Base-by-base conservation (phyloP, 2,113 vertebrate species). In the Psophia crepitans region DNA sequence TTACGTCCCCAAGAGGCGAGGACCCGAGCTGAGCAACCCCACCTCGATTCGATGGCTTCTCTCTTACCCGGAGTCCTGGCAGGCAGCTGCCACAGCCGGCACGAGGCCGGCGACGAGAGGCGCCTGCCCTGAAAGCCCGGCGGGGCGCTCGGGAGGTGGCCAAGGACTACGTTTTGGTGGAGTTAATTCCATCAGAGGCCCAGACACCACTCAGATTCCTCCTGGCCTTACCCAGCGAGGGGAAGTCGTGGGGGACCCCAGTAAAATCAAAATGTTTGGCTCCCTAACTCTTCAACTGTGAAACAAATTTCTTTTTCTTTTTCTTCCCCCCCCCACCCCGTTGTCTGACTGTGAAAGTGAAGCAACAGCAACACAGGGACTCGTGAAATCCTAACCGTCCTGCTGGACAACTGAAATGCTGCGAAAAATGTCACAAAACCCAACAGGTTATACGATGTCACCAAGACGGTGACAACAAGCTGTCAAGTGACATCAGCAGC, bases 1-100 rank as follows among this genome's bases (percentile, higher is more conserved):
- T 22, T 1, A 0, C 15, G 8, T 3, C 24, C 30, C 51, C 48
- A 1, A 1, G 30, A n/a, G 48, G 41, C 2, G 1, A n/a, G 49
- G 51, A 6, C 46, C 27, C 8, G 54, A 44, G 48, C 37, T 6
- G 28, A 51, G 78, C 64, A 14, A 8, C 15, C 33, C 58, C 60
- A 9, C 49, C 49, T 17, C 24, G 1, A 39, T 1, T 28, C 5
- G 0, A 26, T 1, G 14, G 15, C 28, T 44, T 3, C 5, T 22
- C 64, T 65, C 51, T 23, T 5, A 28, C 14, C 27, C 1, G 24
- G 18, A 19, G 16, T 44, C 53, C 22, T 8, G 30, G 51, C 43
- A 13, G 44, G 33, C 16, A 6, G 14, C 3, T 35, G 69, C 69
- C 78, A 28, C 26, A 19, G 33, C 2, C 22, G 8, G 32, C 8